These are phyloP conservation scores for Notoglanidium macrostoma DNA, from an alignment of 2,797 vertebrate genomes.

Conservation along the genomic window DNA sequence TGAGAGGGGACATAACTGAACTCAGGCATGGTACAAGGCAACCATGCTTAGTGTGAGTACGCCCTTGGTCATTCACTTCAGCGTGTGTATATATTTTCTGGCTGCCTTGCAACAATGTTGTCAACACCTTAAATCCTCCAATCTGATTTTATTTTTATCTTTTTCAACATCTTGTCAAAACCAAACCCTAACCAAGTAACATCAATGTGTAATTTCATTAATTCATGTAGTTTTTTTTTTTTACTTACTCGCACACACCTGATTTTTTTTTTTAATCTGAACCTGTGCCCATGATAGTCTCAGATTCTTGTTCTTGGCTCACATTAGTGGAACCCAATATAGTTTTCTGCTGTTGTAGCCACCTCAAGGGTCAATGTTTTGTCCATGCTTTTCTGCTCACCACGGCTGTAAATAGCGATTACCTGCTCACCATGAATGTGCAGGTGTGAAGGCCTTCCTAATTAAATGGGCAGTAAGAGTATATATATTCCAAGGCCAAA, in stretches of 20 bases:
- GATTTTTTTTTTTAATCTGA: too few species aligned
- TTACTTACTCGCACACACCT: background rate
- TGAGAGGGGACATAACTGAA: too few species aligned
- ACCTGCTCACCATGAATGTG: background rate
- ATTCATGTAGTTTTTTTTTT: too few species aligned
- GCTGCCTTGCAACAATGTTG: too few species aligned
- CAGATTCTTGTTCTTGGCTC: background rate
- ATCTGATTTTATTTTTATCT: background rate
- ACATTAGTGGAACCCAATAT: background rate
- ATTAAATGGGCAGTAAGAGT: background rate
- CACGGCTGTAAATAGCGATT: background rate
- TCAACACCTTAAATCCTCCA: too few species aligned
- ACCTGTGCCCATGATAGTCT: too few species aligned
- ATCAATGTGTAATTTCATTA: background rate
- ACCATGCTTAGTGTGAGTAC: too few species aligned
- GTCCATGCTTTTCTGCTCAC: background rate
- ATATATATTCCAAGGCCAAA: background rate
- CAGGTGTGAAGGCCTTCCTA: background rate
- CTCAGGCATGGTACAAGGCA: too few species aligned
- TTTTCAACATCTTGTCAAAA: background rate
- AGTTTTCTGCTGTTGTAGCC: background rate
- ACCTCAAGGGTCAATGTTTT: too few species aligned
- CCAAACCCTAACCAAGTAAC: background rate
- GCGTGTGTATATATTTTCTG: too few species aligned
- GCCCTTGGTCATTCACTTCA: too few species aligned